These are phyloP conservation scores for Agrotis ipsilon DNA, from an alignment of 2,888 invertebrate genomes.

Conservation along the genomic window DNA sequence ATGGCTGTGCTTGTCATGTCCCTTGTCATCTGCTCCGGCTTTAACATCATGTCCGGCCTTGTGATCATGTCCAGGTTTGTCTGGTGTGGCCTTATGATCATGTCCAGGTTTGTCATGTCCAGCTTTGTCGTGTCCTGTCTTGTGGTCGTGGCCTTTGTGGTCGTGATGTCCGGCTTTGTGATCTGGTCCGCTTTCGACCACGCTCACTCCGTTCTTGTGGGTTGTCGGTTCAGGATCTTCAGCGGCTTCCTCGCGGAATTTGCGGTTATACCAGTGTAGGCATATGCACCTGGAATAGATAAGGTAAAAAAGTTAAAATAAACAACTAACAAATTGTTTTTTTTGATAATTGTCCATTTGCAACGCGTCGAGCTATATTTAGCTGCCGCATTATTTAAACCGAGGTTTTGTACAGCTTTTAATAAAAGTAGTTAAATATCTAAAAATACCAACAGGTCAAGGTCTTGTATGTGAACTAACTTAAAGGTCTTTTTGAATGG, in stretches of 20 bases:
- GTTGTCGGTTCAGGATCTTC: conserved; percentile 85
- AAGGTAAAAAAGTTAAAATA: not conserved
- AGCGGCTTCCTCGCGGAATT: conserved; percentile 84
- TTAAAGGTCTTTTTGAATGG: conserved; percentile 1
- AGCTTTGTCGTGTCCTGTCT: conserved; percentile 71
- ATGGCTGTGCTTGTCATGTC: conserved; percentile 53
- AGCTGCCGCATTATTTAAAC: conserved; percentile 5
- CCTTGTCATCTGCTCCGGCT: conserved; percentile 41
- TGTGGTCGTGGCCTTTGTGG: conserved; percentile 79
- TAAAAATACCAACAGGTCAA: conserved; percentile 34
- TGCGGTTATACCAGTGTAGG: conserved; percentile 92
- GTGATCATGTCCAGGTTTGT: conserved; percentile 53
- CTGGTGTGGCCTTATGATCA: conserved; percentile 57
- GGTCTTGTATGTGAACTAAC: not conserved
- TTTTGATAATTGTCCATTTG: not conserved
- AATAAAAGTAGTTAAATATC: not conserved
- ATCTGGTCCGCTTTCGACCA: conserved; percentile 83
- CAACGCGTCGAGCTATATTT: conserved; percentile 1
- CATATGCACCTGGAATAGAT: conserved; percentile 91
- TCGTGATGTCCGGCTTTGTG: conserved; percentile 61
- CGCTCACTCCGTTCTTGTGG: conserved; percentile 87
- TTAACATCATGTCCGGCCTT: conserved; percentile 53
- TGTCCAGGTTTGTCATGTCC: conserved; percentile 57
- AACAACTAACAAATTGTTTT: not conserved
- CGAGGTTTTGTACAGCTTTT: not conserved